Base-by-base conservation (phyloP, 2,797 vertebrate genomes). In the Chelon auratus region DNA sequence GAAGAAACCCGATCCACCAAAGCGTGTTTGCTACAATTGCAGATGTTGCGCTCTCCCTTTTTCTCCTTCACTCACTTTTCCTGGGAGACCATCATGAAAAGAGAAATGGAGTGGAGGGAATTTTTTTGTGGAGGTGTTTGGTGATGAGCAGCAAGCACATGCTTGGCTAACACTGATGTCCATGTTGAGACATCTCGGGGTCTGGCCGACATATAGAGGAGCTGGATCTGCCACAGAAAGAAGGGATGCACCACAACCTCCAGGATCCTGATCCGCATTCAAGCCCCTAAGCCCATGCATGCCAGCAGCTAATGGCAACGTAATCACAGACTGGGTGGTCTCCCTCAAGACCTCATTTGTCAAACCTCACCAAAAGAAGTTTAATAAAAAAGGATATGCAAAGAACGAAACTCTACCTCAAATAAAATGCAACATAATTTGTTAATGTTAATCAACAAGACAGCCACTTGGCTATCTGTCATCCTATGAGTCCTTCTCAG, bases 21-120 rank as follows among this genome's bases (percentile, higher is more conserved):
- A 89, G 78, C 57, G 78, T 74, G 66, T 84, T 92, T 65, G 72
- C 90, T 88, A 93, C 86, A 92, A 91, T 80, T 73, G 84, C 94
- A 94, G 93, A 95, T 93, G 91, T 90, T 86, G 68, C 9, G 51
- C 74, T 75, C 72, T 66, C 52, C 73, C 20, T 66, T 56, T 75
- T 62, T 54, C 72, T 78, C 70, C 60, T 68, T 77, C 60, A 5
- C 70, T 80, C 65, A 42, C 63, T 83, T 86, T 83, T 77, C 85
- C 79, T 69, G 45, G 70, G 83, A 83, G 78, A 86, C 63, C 50
- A 55, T 61, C 61, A 18, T 76, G 62, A 83, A 83, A 78, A 76
- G 33, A 60, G 51, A 68, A 62, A 78, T 50, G 64, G 60, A 55
- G 65, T 24, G 59, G 65, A 82, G 66, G 60, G 73, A 82, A 61